phyloP scores from a whole-genome alignment of 37 sponge, comb jelly and placozoan species.

The Axinella damicornis region DNA sequence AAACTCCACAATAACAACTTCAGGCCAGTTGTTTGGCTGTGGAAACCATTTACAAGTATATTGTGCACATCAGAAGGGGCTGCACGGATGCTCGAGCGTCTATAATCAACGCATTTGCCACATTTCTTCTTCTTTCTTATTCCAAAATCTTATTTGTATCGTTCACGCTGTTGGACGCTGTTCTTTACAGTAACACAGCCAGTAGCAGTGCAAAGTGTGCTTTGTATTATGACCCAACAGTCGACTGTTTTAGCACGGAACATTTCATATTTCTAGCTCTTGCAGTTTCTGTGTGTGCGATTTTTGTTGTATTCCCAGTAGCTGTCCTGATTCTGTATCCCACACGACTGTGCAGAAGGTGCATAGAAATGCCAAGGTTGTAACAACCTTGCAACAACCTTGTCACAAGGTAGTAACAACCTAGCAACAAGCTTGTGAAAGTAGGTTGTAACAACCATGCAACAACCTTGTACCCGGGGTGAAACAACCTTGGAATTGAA shows the following conservation, averaged over 20 bases:
- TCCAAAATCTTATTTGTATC: conserved; percentile 1
- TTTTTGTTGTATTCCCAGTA: conserved; percentile 9
- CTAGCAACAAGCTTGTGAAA: no score
- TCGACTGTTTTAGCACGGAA: background rate
- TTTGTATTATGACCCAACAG: conserved; percentile 8
- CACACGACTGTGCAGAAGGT: background rate
- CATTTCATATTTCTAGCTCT: conserved; percentile 6
- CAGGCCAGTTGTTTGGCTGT: conserved; percentile 3
- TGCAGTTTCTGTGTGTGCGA: background rate
- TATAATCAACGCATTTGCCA: conserved; percentile 19
- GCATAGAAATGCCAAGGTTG: no score
- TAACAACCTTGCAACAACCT: no score
- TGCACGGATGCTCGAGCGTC: conserved; percentile 28
- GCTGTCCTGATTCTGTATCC: conserved; percentile 27
- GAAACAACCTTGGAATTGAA: no score
- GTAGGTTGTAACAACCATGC: no score
- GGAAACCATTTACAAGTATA: conserved; percentile 7
- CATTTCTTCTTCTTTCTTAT: conserved; percentile 13
- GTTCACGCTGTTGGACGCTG: background rate
- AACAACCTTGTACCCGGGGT: no score
- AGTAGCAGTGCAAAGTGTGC: background rate
- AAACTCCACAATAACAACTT: background rate
- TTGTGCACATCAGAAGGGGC: conserved; percentile 29
- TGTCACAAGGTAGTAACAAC: no score
- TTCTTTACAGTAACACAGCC: no score